Conservation (phyloP, 2,797 vertebrate genomes). For the Tragopan temminckii region DNA sequence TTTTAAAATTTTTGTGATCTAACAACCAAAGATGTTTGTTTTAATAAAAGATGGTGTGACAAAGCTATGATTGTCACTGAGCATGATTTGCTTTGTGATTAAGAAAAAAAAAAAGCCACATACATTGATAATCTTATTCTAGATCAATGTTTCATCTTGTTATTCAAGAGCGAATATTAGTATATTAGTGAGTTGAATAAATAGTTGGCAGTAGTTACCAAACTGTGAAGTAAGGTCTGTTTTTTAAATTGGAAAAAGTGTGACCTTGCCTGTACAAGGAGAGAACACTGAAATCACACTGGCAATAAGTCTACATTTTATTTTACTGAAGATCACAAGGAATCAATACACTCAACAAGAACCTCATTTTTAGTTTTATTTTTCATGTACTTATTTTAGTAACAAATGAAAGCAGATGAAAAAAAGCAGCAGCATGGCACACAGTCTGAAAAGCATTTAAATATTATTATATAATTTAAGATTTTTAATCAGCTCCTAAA, state of each 20-base stretch:
- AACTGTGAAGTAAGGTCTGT: constrained; percentile 46
- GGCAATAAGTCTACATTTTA: constrained; percentile 60
- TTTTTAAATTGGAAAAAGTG: constrained; percentile 71
- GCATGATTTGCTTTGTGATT: constrained; percentile 55
- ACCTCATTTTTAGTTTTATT: constrained; percentile 20
- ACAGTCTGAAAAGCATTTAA: constrained; percentile 35
- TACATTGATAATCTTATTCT: constrained; percentile 55
- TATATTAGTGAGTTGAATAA: constrained; percentile 70
- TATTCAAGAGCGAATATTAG: constrained; percentile 65
- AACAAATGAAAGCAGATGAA: constrained; percentile 64
- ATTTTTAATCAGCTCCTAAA: constrained; percentile 55
- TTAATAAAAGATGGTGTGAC: not conserved
- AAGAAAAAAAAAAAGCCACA: constrained; percentile 33
- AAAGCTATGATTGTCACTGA: constrained; percentile 21
- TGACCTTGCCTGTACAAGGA: not conserved
- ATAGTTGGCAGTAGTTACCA: constrained; percentile 53
- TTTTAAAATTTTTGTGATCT: constrained; percentile 15
- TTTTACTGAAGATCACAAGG: constrained; percentile 62
- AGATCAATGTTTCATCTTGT: constrained; percentile 47
- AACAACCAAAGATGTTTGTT: not conserved
- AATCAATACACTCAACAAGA: not conserved
- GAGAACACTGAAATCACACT: constrained; percentile 60
- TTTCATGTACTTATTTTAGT: constrained; percentile 26
- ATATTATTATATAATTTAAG: constrained; percentile 56
- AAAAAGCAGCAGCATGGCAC: constrained; percentile 30